phyloP scores from a whole-genome alignment of 2,888 invertebrate genomes.

The Ochlodes sylvanus region DNA sequence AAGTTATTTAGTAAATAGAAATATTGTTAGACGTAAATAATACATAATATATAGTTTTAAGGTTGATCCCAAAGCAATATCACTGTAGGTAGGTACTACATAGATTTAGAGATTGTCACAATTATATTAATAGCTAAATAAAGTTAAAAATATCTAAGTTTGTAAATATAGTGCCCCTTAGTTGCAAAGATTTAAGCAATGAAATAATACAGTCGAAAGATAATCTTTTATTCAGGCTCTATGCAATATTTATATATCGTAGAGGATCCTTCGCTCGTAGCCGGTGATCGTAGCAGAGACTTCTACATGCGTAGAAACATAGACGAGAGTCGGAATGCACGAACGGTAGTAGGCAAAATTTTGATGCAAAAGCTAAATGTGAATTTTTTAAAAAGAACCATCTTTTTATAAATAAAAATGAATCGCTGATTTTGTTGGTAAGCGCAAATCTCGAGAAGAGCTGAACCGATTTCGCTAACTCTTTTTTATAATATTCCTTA shows the following conservation, averaged over 20 bases:
- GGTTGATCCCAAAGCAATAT: constrained; percentile 32
- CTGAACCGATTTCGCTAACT: no score
- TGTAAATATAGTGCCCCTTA: no score
- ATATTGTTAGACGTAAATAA: neutral
- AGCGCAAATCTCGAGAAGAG: no score
- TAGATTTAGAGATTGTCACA: neutral
- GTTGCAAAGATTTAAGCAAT: no score
- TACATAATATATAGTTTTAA: constrained; percentile 14
- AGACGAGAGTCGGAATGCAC: neutral
- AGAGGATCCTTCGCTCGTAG: neutral
- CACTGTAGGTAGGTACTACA: constrained; percentile 23
- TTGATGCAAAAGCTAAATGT: neutral
- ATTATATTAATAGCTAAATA: neutral
- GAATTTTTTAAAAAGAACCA: neutral
- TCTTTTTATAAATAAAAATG: no score
- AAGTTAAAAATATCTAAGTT: no score
- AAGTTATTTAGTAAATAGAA: no score
- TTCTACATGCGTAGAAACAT: no score
- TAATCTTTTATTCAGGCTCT: no score
- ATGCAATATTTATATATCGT: neutral
- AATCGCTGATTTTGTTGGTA: no score
- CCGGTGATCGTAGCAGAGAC: neutral
- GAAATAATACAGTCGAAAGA: no score
- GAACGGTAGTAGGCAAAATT: neutral
- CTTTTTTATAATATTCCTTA: no score